phyloP scores from a whole-genome alignment of 2,888 invertebrate genomes.

The Glaucopsyche alexis region DNA sequence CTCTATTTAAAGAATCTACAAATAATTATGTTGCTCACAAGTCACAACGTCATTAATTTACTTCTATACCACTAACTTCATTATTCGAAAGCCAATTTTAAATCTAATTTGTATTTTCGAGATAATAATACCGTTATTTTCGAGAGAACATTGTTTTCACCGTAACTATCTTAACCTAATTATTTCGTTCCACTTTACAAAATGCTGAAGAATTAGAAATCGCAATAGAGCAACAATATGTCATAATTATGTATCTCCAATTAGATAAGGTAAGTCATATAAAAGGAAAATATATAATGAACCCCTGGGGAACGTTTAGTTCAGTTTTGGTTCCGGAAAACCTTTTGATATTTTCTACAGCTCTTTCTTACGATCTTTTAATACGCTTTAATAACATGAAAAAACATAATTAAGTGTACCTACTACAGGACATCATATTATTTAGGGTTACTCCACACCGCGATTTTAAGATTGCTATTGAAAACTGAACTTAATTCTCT shows the following conservation, averaged over 20 bases:
- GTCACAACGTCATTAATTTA: too few species aligned
- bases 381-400: neutral
- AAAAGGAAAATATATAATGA: neutral
- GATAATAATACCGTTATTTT: neutral
- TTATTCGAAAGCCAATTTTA: neutral
- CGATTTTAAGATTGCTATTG: too few species aligned
- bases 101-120: neutral
- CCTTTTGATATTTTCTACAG: neutral
- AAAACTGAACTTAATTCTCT: too few species aligned
- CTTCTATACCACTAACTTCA: neutral
- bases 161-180: constrained; percentile 4
- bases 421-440: neutral
- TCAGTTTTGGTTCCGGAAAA: neutral
- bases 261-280: neutral
- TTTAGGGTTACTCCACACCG: too few species aligned
- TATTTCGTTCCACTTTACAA: neutral
- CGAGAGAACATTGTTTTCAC: constrained; percentile 1
- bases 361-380: neutral
- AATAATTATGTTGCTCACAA: too few species aligned
- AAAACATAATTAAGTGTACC: neutral
- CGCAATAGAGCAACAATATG: neutral
- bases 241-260: neutral
- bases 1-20: too few species aligned
- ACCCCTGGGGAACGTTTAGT: neutral
- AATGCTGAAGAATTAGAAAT: neutral